Evolutionary conservation across 2,797 vertebrate genomes (phyloP), one percentile per base, ranked within the genome.

Genomic region (Arctocebus calabarensis): DNA sequence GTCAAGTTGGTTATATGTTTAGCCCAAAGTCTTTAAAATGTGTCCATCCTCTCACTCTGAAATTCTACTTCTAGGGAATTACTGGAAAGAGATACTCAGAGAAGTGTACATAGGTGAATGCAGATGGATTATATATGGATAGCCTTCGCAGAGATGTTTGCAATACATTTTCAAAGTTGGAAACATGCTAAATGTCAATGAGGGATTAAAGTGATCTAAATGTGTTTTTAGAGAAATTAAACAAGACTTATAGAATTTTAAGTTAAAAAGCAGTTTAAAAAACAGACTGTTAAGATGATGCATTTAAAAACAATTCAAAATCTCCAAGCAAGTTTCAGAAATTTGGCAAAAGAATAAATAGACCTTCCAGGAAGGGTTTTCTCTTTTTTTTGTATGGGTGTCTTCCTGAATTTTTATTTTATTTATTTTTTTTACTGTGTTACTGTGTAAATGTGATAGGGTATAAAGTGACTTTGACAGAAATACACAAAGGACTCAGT

Each of bases 261-360:
- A 71, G 27, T 16, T 4, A 61, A 81, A 81, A 75, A 87, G 14
- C 17, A 82, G 59, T 40, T 52, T 82, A 40, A 82, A 79, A 79
- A 93, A 74, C 13, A 85, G 40, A 66, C 10, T 66, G 25, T 3
- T 48, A 32, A 71, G 32, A 71, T 43, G 55, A 84, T 62, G 8
- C 3, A n/a, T 81, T 88, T 68, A 59, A 45, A 88, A 87, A 59
- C 12, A 89, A 87, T 40, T 55, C 4, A 16, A 88, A 29, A 0
- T 88, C n/a, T 81, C 40, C 23, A 91, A 78, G 40, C 13, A 78
- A 88, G 14, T 64, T 87, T 57, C 19, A 84, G 52, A 84, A 73
- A 89, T 55, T 61, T 77, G 14, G 32, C 27, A n/a, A 91, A 93
- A 91, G 61, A 90, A 84, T 43, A 68, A 68, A 73, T 5, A 94